Base-by-base conservation (phyloP, 2,888 invertebrate species). In the Plagiodera versicolora region DNA sequence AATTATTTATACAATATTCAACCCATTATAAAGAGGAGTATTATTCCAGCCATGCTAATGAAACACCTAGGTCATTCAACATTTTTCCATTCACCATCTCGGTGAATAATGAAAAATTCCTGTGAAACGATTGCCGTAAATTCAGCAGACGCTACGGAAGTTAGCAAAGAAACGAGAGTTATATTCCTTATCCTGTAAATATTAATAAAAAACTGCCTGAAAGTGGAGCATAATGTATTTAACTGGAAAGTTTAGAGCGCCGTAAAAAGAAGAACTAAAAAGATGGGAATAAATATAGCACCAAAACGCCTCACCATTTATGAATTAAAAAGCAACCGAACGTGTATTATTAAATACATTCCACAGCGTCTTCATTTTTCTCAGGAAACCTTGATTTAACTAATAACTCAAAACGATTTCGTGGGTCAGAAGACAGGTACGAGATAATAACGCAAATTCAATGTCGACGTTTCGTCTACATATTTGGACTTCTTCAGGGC, bases 221-320 rank as follows among this genome's bases (percentile, higher is more conserved):
- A 60, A 60, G 59, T 60, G 45, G 48, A 60, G 54, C 55, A 50
- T 60, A 55, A 60, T 55, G 59, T 55, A 60, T 55, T 60, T 55
- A 60, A 55, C 50, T 50, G 55, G 45, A 55, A 60, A 60, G 59
- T 58, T 60, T 60, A 18, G 45, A 60, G 59, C 59, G 16, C 35
- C 30, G 19, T 49, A 53, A 60, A 59, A 55, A 44, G 16, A 46
- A 58, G 47, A 58, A 58, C 17, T 53, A 45, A 39, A 39, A 39
- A 39, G 39, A 39, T 39, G 39, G 39, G 39, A 49, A 55, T 50
- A 55, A 60, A 58, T 58, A 48, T 52, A 45, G 48, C 44, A 6
- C n/a, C n/a, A 44, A 24, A 17, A 53, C 53, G 53, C 53, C 53
- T 53, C 14, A 44, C 44, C 53, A 35, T 53, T 53, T 30, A 45